Percentiles rank a stretch among this genome's conserved stretches.
These are phyloP conservation scores for Cottus gobio DNA, from an alignment of 2,113 vertebrate genomes.

Conservation along the genomic window DNA sequence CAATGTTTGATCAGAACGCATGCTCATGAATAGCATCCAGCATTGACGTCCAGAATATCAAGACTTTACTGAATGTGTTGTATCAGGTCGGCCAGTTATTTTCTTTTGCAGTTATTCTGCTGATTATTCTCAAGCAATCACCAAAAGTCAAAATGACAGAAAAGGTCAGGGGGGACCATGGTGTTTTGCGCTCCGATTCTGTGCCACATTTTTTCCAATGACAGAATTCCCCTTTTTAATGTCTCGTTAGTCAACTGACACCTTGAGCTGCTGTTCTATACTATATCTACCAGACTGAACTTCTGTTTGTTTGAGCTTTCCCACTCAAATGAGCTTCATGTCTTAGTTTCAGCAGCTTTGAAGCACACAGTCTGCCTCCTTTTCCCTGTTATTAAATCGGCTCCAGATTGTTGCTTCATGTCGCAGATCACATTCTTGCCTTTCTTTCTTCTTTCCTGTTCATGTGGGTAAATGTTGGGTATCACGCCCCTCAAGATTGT, in stretches of 20 bases:
- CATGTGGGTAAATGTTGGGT: background rate
- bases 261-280: slow-evolving; percentile 1
- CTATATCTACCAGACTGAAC: slow-evolving; percentile 24
- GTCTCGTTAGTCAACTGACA: background rate
- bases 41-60: background rate
- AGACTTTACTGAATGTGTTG: background rate
- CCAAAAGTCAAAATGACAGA: background rate
- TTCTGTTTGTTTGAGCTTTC: slow-evolving; percentile 24
- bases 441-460: slow-evolving; percentile 24
- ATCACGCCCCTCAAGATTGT: background rate
- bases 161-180: too few relatives aligned
- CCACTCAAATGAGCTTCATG: slow-evolving; percentile 9
- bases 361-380: slow-evolving; percentile 7
- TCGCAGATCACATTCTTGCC: background rate
- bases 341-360: slow-evolving; percentile 27
- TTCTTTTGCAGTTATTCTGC: background rate
- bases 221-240: background rate
- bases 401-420: slow-evolving; percentile 26
- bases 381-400: background rate
- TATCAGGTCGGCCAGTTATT: background rate
- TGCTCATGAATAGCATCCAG: background rate
- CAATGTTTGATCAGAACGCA: background rate
- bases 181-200: background rate
- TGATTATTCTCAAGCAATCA: background rate
- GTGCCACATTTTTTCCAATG: background rate